Base-by-base conservation (phyloP, 2,888 invertebrate genomes). In the Iselma pallidipennis region DNA sequence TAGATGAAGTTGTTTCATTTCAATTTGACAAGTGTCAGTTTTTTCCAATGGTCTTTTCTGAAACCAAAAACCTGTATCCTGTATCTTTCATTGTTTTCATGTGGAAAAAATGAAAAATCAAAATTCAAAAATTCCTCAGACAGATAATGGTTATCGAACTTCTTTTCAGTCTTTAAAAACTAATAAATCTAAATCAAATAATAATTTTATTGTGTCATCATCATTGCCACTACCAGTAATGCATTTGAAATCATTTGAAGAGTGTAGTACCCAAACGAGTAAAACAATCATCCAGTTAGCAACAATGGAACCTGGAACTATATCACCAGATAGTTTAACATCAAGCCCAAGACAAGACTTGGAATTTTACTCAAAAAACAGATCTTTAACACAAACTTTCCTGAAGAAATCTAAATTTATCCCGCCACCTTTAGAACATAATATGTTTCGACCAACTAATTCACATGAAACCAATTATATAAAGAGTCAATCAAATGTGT, bases 281-380 rank as follows among this genome's bases (percentile, higher is more conserved):
- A 86, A 84, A 79, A 87, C 87, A 2, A 83, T 86, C 49, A 76
- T 87, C 37, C 81, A 86, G 69, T 71, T 86, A 55, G 84, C 83
- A 5, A 79, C 82, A 57, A 49, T 71, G 33, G 76, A 74, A 51
- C 65, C 55, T 10, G 73, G 66, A 7, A 59, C 71, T 49, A 72
- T 79, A 55, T 73, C 76, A 12, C 78, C 80, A 2, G 80, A 80
- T 62, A 80, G 80, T 71, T 69, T 80, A 65, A 63, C 63, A 2
- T 49, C 54, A 6, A 76, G 75, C 26, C 78, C 78, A 14, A 67
- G 65, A 50, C 63, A 59, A 25, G 64, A 64, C 16, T 65, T 63
- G 42, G 52, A 31, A 12, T 52, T 31, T 4, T 9, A n/a, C 5
- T 9, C 10, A n/a, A 52, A 21, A 31, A 52, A 31, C 29, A 16